These are phyloP conservation scores for Aphaenogaster floridana DNA, from an alignment of 1,140 invertebrate genomes.

Conservation along the genomic window DNA sequence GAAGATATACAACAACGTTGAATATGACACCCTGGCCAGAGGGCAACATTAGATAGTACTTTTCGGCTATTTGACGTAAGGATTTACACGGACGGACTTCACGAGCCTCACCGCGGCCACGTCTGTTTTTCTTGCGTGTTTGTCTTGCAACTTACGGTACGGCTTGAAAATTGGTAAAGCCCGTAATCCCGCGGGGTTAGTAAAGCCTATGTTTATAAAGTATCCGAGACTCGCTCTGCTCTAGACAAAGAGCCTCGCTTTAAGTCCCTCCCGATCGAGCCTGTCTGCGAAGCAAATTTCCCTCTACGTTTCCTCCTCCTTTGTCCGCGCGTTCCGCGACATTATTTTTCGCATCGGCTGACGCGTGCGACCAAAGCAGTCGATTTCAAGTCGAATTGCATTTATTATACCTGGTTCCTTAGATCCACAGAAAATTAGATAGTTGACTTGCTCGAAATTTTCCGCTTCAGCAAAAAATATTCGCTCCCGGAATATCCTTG, in stretches of 20 bases:
- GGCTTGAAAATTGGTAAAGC: conserved; percentile 57
- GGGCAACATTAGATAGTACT: conserved; percentile 51
- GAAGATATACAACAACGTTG: not conserved
- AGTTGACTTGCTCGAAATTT: not conserved
- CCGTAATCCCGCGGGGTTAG: conserved; percentile 51
- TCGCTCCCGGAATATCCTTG: not conserved
- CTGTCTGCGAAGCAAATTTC: conserved; percentile 52
- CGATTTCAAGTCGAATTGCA: conserved; percentile 46
- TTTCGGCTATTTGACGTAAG: conserved; percentile 52
- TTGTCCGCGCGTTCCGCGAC: conserved; percentile 21
- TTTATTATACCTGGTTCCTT: conserved; percentile 42
- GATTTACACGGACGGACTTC: conserved; percentile 34
- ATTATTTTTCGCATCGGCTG: conserved; percentile 56
- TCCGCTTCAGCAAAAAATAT: not conserved
- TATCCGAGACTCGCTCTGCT: conserved; percentile 43
- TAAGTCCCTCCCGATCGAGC: conserved; percentile 55
- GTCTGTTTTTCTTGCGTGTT: conserved; percentile 58
- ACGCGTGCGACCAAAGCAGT: not conserved
- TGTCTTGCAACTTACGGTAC: conserved; percentile 50
- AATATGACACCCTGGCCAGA: not conserved
- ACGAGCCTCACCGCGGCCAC: conserved; percentile 7
- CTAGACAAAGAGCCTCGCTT: conserved; percentile 57
- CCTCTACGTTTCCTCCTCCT: not conserved
- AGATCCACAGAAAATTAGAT: conserved; percentile 2
- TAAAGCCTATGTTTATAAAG: conserved; percentile 62